Base-by-base conservation (phyloP, 2,113 vertebrate genomes). In the Circaetus gallicus region DNA sequence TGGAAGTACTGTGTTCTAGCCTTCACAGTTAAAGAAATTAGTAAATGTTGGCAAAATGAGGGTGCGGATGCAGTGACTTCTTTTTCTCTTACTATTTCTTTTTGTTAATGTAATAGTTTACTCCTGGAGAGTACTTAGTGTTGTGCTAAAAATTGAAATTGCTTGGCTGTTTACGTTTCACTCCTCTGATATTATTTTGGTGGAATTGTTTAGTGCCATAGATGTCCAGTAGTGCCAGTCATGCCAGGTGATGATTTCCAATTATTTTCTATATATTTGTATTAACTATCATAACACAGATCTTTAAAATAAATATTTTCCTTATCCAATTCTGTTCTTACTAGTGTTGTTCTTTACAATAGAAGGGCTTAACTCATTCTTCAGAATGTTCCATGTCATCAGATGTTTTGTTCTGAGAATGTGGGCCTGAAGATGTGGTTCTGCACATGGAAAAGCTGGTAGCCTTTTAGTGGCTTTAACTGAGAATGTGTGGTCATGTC, bases 1-100 rank as follows among this genome's bases (percentile, higher is more conserved):
- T 62, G 12, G 10, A 86, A 65, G 11, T 25, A 52, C 3, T 0
- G 1, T 3, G 0, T 81, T 56, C 24, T 78, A 10, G 16, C 86
- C 26, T 56, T 81, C 45, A 67, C 21, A 31, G 13, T 52, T 61
- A 70, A 91, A 84, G 2, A 55, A 91, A 55, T 43, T 9, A 40
- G 2, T 58, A 58, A 38, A 45, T n/a, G 9, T n/a, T 86, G 53
- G 18, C 15, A 82, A 82, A 70, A 78, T 66, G 11, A 31, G 8
- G 4, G 5, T 52, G 9, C 9, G 61, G 45, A 28, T 47, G 31
- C 10, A 80, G 20, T 24, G 19, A 42, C 11, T 47, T 72, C 4
- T 15, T 79, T 88, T 90, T 76, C 20, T 72, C 7, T 55, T 67
- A 32, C 1, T 38, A 32, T 56, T 78, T 82, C 5, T n/a, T 78